phyloP scores from a whole-genome alignment of 2,888 invertebrate species.

The Ypsolopha sequella region DNA sequence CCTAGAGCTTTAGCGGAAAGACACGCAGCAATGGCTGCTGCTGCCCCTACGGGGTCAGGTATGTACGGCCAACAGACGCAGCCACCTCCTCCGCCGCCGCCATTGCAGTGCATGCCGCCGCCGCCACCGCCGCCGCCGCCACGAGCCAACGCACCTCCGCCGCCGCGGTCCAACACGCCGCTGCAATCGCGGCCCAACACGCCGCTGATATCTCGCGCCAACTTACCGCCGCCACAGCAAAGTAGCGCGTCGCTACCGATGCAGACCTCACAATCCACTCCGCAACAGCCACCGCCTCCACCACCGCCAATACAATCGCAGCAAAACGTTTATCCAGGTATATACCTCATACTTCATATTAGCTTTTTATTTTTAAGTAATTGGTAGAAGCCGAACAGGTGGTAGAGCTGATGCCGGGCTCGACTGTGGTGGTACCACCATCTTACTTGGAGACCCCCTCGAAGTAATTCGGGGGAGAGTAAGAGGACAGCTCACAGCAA shows the following conservation, averaged over 20 bases:
- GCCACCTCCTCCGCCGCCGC: constrained; percentile 7
- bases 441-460: too few species aligned
- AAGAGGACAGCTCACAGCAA: too few species aligned
- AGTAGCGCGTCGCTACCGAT: neutral
- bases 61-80: neutral
- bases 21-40: constrained; percentile 28
- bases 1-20: constrained; percentile 40
- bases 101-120: constrained; percentile 13
- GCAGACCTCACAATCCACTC: neutral
- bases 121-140: constrained; percentile 23
- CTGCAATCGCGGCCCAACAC: constrained; percentile 16
- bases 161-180: neutral
- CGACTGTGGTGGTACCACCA: too few species aligned
- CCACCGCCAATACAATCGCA: neutral
- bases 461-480: too few species aligned
- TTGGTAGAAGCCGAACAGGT: neutral
- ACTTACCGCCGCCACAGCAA: neutral
- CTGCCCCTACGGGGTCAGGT: constrained; percentile 6
- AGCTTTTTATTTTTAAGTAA: neutral
- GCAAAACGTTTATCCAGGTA: neutral
- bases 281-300: neutral
- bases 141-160: constrained; percentile 4
- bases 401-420: too few species aligned
- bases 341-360: neutral
- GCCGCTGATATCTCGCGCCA: constrained; percentile 10